A percentile compares a stretch with the other conserved stretches of the same genome.
Conservation (phyloP, 2,113 vertebrate species). For the Gorsachius goisagi region DNA sequence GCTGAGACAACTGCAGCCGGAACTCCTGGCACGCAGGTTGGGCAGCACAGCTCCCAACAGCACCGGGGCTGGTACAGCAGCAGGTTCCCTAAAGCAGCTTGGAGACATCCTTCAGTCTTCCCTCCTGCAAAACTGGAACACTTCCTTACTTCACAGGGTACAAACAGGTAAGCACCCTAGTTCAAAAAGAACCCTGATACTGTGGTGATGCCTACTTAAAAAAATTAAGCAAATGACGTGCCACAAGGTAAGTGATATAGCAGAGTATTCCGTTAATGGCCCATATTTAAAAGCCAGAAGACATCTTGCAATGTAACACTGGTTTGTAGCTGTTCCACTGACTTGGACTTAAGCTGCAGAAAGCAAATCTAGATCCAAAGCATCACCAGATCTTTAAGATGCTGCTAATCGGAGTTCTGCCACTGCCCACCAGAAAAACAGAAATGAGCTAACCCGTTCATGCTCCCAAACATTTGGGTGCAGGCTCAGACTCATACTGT, state of each 20-base stretch:
- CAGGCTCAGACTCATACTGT: neutral
- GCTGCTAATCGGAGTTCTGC: neutral
- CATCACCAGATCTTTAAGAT: neutral
- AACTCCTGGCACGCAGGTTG: neutral
- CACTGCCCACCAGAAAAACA: neutral
- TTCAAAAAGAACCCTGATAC: neutral
- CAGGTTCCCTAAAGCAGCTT: neutral
- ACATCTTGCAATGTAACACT: neutral
- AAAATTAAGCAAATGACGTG: neutral
- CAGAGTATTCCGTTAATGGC: neutral
- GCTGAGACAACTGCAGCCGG: neutral
- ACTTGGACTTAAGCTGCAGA: neutral
- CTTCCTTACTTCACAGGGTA: neutral
- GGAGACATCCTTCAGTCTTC: neutral
- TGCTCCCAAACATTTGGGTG: neutral
- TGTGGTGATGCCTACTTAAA: neutral
- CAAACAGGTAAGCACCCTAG: neutral
- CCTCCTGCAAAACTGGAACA: neutral
- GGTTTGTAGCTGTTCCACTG: neutral
- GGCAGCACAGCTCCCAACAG: neutral
- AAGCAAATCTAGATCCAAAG: neutral
- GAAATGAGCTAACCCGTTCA: neutral
- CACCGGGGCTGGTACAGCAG: neutral
- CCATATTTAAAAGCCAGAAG: neutral
- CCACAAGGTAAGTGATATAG: neutral